phyloP scores from a whole-genome alignment of 37 sponge, comb jelly and placozoan genomes.

The Mnemiopsis leidyi region DNA sequence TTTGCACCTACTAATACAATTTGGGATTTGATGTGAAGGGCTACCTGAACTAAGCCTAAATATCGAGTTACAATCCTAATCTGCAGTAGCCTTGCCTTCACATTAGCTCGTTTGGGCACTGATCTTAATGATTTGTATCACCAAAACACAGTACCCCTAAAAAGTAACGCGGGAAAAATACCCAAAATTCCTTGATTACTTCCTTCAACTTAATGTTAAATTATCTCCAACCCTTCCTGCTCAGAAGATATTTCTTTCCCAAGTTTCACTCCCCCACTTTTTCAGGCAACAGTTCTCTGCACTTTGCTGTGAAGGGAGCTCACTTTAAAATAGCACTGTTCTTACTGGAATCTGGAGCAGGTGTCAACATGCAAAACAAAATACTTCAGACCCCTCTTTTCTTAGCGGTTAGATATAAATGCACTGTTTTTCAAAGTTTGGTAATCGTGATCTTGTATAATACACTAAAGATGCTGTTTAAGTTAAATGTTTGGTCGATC shows the following conservation, averaged over 20 bases:
- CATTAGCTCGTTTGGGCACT: neutral
- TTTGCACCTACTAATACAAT: slow-evolving; percentile 5
- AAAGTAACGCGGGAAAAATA: too few species aligned
- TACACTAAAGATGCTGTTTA: neutral
- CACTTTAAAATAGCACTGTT: slow-evolving; percentile 73
- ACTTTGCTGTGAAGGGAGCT: slow-evolving; percentile 78
- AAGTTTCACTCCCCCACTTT: neutral
- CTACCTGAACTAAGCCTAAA: neutral
- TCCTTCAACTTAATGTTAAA: too few species aligned
- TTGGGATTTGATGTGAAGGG: neutral
- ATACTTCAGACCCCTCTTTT: slow-evolving; percentile 77
- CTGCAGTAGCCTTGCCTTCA: neutral
- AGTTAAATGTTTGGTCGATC: neutral
- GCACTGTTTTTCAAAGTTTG: neutral
- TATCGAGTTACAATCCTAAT: neutral
- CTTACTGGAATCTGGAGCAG: slow-evolving; percentile 75
- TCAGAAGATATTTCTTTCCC: neutral
- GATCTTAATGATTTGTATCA: neutral
- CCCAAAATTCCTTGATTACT: too few species aligned
- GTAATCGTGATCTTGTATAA: neutral
- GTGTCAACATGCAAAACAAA: slow-evolving; percentile 72
- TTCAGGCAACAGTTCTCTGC: slow-evolving; percentile 81
- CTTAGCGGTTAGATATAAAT: slow-evolving; percentile 67
- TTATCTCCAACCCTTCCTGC: neutral
- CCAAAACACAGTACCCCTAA: too few species aligned